Conservation (phyloP, 2,113 vertebrate genomes). For the Gavia stellata region DNA sequence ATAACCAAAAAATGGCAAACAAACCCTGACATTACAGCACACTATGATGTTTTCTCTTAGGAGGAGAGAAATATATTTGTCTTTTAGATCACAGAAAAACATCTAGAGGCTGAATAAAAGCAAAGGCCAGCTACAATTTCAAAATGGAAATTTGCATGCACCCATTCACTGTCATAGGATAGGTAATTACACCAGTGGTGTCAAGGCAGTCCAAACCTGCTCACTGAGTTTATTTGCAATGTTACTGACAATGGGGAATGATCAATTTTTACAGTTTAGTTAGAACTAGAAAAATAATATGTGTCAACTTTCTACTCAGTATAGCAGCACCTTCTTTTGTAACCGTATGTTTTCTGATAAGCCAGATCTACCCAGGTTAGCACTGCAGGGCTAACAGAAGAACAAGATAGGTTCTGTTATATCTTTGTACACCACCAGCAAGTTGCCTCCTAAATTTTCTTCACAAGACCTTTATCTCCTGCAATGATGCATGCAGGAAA, state of each 20-base stretch:
- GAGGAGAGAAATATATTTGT: neutral
- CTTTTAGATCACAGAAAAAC: neutral
- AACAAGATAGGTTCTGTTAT: neutral
- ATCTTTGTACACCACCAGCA: neutral
- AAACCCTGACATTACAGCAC: neutral
- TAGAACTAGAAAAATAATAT: neutral
- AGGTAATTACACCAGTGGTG: neutral
- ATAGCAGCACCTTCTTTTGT: neutral
- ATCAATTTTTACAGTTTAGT: neutral
- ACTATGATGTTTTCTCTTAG: neutral
- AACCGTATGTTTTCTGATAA: neutral
- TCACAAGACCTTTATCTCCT: neutral
- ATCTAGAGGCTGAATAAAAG: neutral
- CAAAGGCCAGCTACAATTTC: neutral
- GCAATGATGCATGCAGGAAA: neutral
- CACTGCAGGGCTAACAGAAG: neutral
- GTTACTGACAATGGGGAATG: neutral
- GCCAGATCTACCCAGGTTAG: neutral
- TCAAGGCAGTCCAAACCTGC: neutral
- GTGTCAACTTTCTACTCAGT: neutral
- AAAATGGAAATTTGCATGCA: neutral
- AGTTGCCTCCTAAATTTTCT: neutral
- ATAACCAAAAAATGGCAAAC: neutral
- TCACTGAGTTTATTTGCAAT: neutral
- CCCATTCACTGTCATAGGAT: fast-evolving